phyloP scores from a whole-genome alignment of 2,113 vertebrate species.

The Trichechus manatus region DNA sequence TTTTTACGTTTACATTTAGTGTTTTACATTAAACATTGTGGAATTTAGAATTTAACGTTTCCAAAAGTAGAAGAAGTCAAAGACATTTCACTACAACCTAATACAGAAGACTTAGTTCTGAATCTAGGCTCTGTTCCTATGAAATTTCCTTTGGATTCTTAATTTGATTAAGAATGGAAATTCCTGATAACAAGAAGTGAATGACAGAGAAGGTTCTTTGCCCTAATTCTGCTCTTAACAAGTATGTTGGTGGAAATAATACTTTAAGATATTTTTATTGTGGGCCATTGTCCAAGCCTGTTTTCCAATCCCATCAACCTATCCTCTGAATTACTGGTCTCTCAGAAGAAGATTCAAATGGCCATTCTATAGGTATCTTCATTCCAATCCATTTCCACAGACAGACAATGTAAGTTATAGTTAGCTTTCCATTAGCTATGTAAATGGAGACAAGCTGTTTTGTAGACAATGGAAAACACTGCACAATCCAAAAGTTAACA shows the following conservation, averaged over 20 bases:
- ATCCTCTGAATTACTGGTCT: constrained; percentile 7
- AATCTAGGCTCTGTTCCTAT: neutral
- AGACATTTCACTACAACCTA: neutral
- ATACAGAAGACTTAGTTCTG: neutral
- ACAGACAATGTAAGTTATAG: neutral
- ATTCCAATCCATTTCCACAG: neutral
- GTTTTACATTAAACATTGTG: neutral
- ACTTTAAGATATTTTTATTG: neutral
- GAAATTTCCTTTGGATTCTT: neutral
- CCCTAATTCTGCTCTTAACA: neutral
- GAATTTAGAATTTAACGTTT: neutral
- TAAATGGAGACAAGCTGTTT: neutral
- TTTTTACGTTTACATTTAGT: neutral
- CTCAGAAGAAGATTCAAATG: constrained; percentile 34
- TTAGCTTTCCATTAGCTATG: constrained; percentile 2
- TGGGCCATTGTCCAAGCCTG: neutral
- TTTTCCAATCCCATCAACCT: neutral
- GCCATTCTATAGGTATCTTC: neutral
- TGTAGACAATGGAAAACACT: neutral
- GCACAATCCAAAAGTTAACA: neutral
- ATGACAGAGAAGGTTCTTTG: neutral
- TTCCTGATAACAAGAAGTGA: neutral
- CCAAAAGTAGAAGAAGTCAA: neutral
- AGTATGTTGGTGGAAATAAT: neutral
- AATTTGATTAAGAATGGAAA: constrained; percentile 1